Conservation (phyloP, 1,140 invertebrate species). For the Rhagoletis zephyria region DNA sequence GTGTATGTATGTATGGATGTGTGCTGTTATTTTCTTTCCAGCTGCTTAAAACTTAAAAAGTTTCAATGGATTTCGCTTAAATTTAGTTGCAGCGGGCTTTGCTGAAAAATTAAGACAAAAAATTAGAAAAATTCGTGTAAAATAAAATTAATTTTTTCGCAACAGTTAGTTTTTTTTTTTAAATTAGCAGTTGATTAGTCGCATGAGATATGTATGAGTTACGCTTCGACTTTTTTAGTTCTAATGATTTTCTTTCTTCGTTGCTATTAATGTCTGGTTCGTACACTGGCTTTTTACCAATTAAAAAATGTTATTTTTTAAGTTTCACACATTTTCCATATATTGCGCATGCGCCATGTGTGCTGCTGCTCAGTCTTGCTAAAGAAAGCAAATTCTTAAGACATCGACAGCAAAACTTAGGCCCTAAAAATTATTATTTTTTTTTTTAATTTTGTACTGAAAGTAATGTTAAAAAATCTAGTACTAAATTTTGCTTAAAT, state of each 20-base stretch:
- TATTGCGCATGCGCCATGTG: slow-evolving; percentile 56
- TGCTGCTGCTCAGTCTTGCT: slow-evolving; percentile 69
- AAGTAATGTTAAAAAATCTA: background rate
- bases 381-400: slow-evolving; percentile 52
- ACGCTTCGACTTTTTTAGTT: background rate
- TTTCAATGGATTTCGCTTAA: slow-evolving; percentile 33
- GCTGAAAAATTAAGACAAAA: slow-evolving; percentile 23
- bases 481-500: background rate
- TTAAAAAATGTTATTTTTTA: background rate
- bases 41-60: slow-evolving; percentile 37
- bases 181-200: background rate
- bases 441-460: background rate
- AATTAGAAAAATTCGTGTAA: slow-evolving; percentile 10
- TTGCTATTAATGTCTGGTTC: background rate
- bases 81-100: slow-evolving; percentile 46
- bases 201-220: background rate
- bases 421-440: no score
- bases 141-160: background rate
- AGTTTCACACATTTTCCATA: background rate
- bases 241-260: background rate
- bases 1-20: background rate
- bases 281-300: background rate
- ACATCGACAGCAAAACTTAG: no score
- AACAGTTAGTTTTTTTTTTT: background rate
- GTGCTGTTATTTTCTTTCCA: background rate